Percentiles rank a stretch among this genome's conserved stretches.
Evolutionary conservation across 2,113 vertebrate species (phyloP).

Genomic region (Pyrgilauda ruficollis): DNA sequence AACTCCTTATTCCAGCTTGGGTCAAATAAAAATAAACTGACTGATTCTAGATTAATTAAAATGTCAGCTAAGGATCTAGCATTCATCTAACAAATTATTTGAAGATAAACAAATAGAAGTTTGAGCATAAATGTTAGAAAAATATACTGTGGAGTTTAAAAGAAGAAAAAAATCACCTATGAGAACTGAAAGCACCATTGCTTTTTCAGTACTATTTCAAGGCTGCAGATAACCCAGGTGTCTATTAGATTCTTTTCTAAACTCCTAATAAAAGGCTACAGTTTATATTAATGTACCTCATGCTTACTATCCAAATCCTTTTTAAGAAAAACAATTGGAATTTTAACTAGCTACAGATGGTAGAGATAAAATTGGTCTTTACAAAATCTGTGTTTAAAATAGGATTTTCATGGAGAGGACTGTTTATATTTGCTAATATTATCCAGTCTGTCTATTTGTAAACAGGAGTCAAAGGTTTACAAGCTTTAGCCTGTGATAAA

Average conservation of each 20-base stretch:
- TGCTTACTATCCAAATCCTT: not conserved
- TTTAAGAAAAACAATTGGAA: not conserved
- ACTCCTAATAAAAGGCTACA: not conserved
- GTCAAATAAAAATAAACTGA: not conserved
- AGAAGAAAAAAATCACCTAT: not conserved
- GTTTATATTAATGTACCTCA: not conserved
- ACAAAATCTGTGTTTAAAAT: slow-evolving; percentile 21
- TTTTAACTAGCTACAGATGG: slow-evolving; percentile 43
- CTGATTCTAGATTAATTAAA: not conserved
- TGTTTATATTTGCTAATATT: slow-evolving; percentile 26
- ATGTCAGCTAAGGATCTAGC: not conserved
- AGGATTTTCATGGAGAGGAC: not conserved
- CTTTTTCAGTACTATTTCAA: not conserved
- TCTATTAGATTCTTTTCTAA: not conserved
- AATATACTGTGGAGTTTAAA: not conserved
- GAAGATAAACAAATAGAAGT: not conserved
- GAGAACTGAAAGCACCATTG: not conserved
- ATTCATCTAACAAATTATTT: not conserved
- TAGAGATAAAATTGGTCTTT: slow-evolving; percentile 12
- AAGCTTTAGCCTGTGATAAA: not conserved
- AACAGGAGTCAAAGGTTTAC: slow-evolving; percentile 22
- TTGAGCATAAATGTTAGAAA: not conserved
- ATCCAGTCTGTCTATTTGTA: slow-evolving; percentile 17
- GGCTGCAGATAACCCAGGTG: not conserved
- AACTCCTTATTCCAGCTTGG: not conserved